Evolutionary conservation across 1,140 invertebrate genomes (phyloP).

Genomic region (Drosophila ambigua): DNA sequence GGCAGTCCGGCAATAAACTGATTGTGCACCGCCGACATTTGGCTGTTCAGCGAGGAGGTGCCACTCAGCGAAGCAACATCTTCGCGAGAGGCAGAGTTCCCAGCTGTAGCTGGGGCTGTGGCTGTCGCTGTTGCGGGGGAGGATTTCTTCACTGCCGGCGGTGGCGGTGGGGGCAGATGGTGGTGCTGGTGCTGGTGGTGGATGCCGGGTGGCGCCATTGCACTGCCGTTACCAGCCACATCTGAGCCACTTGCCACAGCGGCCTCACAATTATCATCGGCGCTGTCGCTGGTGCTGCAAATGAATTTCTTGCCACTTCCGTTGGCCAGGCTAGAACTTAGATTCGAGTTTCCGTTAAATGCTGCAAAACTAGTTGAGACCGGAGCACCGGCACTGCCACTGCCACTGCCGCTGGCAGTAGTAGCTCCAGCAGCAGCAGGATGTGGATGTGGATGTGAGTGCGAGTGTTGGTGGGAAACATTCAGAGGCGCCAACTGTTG

Average conservation of each 20-base stretch:
- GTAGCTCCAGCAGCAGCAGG: conserved; percentile 56
- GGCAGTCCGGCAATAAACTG: conserved; percentile 39
- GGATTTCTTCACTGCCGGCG: conserved; percentile 62
- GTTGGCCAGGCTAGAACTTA: conserved; percentile 82
- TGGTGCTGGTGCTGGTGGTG: conserved; percentile 42
- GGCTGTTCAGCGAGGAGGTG: conserved; percentile 59
- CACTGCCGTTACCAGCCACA: conserved; percentile 46
- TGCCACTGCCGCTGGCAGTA: conserved; percentile 10
- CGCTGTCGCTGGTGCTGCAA: conserved; percentile 57
- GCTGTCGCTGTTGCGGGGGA: neutral
- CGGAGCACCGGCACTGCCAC: conserved; percentile 33
- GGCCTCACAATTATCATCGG: conserved; percentile 24
- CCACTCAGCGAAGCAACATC: conserved; percentile 42
- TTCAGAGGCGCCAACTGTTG: conserved; percentile 71
- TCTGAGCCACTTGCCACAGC: conserved; percentile 19
- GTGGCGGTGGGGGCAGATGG: conserved; percentile 44
- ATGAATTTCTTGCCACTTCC: conserved; percentile 75
- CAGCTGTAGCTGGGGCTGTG: conserved; percentile 20
- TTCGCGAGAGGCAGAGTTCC: conserved; percentile 62
- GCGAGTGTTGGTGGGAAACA: conserved; percentile 68
- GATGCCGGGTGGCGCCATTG: conserved; percentile 38
- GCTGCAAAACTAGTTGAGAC: conserved; percentile 69
- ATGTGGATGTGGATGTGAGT: conserved; percentile 48
- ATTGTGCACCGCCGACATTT: conserved; percentile 64
- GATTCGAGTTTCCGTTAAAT: conserved; percentile 83